These are phyloP conservation scores for Thera britannica DNA, from an alignment of 2,888 invertebrate species.

Conservation along the genomic window DNA sequence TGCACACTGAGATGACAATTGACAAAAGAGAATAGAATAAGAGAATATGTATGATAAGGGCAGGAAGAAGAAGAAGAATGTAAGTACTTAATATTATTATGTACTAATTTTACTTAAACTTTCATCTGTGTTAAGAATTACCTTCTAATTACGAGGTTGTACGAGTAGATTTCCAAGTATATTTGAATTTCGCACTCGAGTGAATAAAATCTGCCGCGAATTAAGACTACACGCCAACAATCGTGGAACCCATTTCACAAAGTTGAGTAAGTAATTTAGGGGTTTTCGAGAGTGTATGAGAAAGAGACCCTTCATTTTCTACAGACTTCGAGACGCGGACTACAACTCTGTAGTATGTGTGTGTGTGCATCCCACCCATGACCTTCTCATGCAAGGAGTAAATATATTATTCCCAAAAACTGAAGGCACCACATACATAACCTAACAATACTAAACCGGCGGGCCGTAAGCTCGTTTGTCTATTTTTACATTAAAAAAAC, in stretches of 20 bases:
- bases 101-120: not conserved
- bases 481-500: too few species aligned
- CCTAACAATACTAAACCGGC: too few species aligned
- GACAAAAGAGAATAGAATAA: too few species aligned
- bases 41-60: too few species aligned
- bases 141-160: not conserved
- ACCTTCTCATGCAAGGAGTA: too few species aligned
- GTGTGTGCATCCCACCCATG: too few species aligned
- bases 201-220: slow-evolving; percentile 41
- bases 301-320: slow-evolving; percentile 30
- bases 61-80: too few species aligned
- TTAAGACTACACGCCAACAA: slow-evolving; percentile 30
- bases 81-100: not conserved
- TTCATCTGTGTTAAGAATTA: not conserved
- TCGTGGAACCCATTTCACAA: slow-evolving; percentile 33
- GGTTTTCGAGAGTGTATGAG: slow-evolving; percentile 35
- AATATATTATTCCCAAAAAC: too few species aligned
- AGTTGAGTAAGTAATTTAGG: slow-evolving; percentile 38
- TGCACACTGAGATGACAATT: too few species aligned
- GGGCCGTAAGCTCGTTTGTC: too few species aligned
- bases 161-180: slow-evolving; percentile 6
- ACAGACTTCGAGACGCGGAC: slow-evolving; percentile 5
- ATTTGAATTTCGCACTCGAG: slow-evolving; percentile 39
- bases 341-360: not conserved
- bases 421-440: too few species aligned